These are phyloP conservation scores for Enteromius afrohamiltoni DNA, from an alignment of 2,797 vertebrate genomes.

Conservation along the genomic window DNA sequence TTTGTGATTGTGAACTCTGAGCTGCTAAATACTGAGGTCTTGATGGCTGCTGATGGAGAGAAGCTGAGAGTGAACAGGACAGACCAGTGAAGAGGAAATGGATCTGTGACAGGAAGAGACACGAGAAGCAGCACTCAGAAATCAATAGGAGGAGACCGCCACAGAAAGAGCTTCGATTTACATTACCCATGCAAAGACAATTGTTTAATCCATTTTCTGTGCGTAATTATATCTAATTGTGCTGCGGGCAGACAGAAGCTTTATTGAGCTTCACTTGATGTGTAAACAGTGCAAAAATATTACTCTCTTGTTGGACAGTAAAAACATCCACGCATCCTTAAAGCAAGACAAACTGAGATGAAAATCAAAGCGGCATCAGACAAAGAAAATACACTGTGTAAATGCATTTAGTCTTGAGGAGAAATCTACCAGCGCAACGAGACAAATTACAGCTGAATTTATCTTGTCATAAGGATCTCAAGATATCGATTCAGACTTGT, in stretches of 20 bases:
- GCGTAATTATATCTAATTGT: slow-evolving; percentile 18
- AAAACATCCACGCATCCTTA: background rate
- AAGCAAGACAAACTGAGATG: background rate
- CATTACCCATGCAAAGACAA: slow-evolving; percentile 21
- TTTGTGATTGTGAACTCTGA: slow-evolving; percentile 58
- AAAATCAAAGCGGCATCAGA: background rate
- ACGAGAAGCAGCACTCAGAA: slow-evolving; percentile 38
- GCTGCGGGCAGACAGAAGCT: background rate
- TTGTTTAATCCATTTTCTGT: slow-evolving; percentile 19
- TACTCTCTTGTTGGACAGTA: background rate
- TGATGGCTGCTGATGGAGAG: slow-evolving; percentile 66
- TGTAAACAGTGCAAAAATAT: slow-evolving; percentile 1
- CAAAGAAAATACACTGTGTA: background rate
- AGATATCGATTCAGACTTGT: background rate
- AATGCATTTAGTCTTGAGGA: background rate
- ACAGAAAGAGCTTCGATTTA: slow-evolving; percentile 2
- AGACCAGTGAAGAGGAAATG: slow-evolving; percentile 75
- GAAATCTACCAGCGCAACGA: background rate
- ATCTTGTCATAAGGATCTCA: background rate
- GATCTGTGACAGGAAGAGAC: slow-evolving; percentile 71
- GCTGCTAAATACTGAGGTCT: slow-evolving; percentile 70
- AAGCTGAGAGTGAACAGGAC: slow-evolving; percentile 75
- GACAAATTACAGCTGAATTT: background rate
- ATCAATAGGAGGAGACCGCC: slow-evolving; percentile 29
- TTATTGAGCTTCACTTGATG: background rate